phyloP scores from a whole-genome alignment of 2,888 invertebrate species.

The Tupiocoris notatus region DNA sequence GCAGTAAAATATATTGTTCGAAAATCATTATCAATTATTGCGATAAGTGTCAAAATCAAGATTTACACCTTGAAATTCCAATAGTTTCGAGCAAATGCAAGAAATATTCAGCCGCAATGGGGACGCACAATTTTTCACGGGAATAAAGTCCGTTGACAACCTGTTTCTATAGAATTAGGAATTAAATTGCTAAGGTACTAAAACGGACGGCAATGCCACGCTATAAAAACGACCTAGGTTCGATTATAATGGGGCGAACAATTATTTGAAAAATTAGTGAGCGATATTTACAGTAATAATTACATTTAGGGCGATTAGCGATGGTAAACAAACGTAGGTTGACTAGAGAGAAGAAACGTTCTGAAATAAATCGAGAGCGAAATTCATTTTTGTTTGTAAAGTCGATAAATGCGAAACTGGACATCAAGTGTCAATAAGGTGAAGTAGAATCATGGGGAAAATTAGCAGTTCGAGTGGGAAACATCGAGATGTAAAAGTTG shows the following conservation, averaged over 20 bases:
- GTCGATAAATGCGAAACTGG: no score
- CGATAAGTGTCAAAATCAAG: neutral
- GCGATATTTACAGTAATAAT: slow-evolving; percentile 10
- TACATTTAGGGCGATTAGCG: slow-evolving; percentile 20
- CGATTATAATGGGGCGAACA: neutral
- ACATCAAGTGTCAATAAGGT: no score
- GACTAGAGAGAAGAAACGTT: slow-evolving; percentile 28
- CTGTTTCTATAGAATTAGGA: no score
- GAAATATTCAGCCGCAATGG: neutral
- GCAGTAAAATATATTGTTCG: neutral
- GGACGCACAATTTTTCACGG: no score
- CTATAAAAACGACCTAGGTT: neutral
- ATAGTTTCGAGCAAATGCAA: neutral
- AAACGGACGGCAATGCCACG: neutral
- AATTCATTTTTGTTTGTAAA: no score
- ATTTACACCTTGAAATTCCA: neutral
- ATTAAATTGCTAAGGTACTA: neutral
- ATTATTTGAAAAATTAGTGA: neutral
- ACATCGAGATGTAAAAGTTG: no score
- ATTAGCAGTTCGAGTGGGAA: no score
- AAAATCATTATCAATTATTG: neutral
- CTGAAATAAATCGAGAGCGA: neutral
- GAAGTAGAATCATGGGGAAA: no score
- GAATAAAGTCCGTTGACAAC: no score
- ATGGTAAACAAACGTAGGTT: slow-evolving; percentile 17